Evolutionary conservation across 2,113 vertebrate genomes (phyloP), one percentile per base, ranked within the genome.

Genomic region (Glaucomys volans): DNA sequence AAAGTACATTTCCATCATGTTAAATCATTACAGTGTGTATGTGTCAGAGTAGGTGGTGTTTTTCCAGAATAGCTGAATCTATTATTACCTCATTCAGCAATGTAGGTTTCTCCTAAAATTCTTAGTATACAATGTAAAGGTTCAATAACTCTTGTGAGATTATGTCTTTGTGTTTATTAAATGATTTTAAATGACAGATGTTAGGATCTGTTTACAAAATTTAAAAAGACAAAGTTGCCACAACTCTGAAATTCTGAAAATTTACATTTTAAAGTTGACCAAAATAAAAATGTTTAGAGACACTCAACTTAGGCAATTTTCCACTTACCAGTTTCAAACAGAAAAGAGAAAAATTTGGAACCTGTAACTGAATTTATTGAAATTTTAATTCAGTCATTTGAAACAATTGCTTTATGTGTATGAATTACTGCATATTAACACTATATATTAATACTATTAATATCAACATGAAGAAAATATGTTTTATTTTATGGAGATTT

Each of bases 271-370:
- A 69, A 62, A 30, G 40, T 69, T 81, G 50, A 67, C 12, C 47
- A 62, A 91, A 76, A 67, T 76, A 3, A 44, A 90, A 84, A 82
- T 37, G 30, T 20, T 9, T 40, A 8, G 4, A 37, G 32, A 67
- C 5, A 71, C 79, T 7, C 1, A 67, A 62, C 54, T 88, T 67
- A 74, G 22, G 4, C 75, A 37, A n/a, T 32, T 93, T 44, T 54
- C 24, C 35, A 67, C 24, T 90, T 80, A 8, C 22, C 47, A 91
- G 4, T 17, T 1, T 94, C 18, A 66, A 66, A 3, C 8, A 37
- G 13, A 82, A 32, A 44, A 92, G 54, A 86, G 80, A 96, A 35
- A 94, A 94, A 90, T 47, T 44, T 93, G 44, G 24, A 94, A 79
- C 5, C 0, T 37, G 1, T 10, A 62, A n/a, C 17, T 54, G 28